Conservation (phyloP, 2,113 vertebrate genomes). For the Baryphthengus martii region DNA sequence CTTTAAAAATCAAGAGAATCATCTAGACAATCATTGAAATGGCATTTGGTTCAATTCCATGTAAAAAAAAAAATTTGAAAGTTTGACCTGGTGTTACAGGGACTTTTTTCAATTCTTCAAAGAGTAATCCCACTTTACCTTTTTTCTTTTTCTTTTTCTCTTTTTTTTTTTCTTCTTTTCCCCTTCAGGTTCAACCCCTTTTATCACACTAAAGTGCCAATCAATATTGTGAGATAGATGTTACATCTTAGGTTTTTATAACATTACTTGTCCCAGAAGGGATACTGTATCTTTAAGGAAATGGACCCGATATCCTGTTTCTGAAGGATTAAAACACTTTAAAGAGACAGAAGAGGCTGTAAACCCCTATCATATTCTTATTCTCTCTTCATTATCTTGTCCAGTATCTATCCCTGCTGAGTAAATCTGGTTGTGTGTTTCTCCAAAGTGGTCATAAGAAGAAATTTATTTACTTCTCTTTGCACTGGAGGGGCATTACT, state of each 20-base stretch:
- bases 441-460: constrained; percentile 90
- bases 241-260: constrained; percentile 82
- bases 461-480: constrained; percentile 89
- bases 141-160: background rate
- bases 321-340: constrained; percentile 86
- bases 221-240: constrained; percentile 80
- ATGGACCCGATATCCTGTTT: constrained; percentile 84
- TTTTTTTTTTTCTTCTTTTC: background rate
- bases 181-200: constrained; percentile 81
- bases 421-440: constrained; percentile 88
- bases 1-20: constrained; percentile 43
- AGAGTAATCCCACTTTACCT: constrained; percentile 67
- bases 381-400: constrained; percentile 91
- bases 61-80: constrained; percentile 1
- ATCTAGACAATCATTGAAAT: constrained; percentile 17
- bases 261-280: constrained; percentile 80
- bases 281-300: constrained; percentile 87
- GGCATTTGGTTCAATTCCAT: constrained; percentile 36
- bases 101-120: constrained; percentile 63
- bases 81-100: constrained; percentile 50
- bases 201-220: constrained; percentile 83
- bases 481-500: constrained; percentile 86
- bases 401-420: constrained; percentile 87
- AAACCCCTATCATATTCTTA: constrained; percentile 86
- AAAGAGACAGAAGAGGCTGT: constrained; percentile 87